Evolutionary conservation across 1,140 invertebrate species (phyloP).

Genomic region (Asobara japonica): DNA sequence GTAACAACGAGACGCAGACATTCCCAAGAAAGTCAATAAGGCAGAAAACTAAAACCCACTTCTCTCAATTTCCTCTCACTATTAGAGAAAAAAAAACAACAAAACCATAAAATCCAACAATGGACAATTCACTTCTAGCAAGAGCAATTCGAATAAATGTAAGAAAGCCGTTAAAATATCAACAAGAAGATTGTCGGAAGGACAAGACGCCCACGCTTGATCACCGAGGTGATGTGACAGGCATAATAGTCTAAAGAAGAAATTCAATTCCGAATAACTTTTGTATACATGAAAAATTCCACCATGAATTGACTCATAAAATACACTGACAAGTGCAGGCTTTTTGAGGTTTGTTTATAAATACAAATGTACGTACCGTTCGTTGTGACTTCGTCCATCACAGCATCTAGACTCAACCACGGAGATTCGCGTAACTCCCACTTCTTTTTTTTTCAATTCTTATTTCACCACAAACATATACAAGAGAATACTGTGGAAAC

Average conservation of each 20-base stretch:
- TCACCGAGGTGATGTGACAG: conserved; percentile 14
- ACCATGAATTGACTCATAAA: background rate
- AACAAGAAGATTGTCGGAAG: conserved; percentile 41
- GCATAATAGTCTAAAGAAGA: background rate
- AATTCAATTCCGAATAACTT: background rate
- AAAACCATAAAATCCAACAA: too few relatives aligned
- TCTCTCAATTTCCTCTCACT: too few relatives aligned
- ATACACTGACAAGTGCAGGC: background rate
- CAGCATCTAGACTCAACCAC: conserved; percentile 47
- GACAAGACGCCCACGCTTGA: conserved; percentile 54
- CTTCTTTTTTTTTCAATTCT: background rate
- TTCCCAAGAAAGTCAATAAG: too few relatives aligned
- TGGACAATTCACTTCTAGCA: too few relatives aligned
- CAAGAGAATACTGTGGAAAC: background rate
- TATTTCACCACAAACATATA: background rate
- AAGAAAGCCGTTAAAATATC: conserved; percentile 22
- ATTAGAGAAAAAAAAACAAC: too few relatives aligned
- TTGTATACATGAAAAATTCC: background rate
- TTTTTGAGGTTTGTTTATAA: background rate
- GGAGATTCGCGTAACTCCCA: conserved; percentile 47
- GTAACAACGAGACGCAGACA: too few relatives aligned
- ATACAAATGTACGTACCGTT: conserved; percentile 53
- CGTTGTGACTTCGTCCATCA: conserved; percentile 57
- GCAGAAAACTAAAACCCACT: too few relatives aligned
- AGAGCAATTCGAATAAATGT: background rate